A percentile compares a stretch with the other conserved stretches of the same genome.
phyloP scores from a whole-genome alignment of 1,140 invertebrate genomes.

The Drosophila pseudoobscura region DNA sequence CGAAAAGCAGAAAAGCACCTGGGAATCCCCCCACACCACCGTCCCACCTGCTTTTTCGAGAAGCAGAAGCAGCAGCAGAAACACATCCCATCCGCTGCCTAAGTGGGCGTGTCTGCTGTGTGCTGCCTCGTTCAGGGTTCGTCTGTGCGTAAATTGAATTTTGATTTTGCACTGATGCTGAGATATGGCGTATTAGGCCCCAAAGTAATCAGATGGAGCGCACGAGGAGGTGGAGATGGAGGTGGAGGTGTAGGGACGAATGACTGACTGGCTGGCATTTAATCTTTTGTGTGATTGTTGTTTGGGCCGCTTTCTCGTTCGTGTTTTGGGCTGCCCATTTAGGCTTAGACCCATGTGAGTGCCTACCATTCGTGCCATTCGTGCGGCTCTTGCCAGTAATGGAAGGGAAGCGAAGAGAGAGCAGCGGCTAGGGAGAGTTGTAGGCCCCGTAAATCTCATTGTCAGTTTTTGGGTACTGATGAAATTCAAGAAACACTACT shows the following conservation, averaged over 20 bases:
- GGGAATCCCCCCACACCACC: constrained; percentile 12
- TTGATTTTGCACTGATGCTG: constrained; percentile 81
- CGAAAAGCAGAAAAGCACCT: constrained; percentile 47
- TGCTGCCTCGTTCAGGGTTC: constrained; percentile 21
- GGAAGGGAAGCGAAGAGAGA: not conserved
- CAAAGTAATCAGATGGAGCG: constrained; percentile 71
- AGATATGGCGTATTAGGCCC: constrained; percentile 80
- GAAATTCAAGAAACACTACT: constrained; percentile 46
- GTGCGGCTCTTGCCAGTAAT: constrained; percentile 17
- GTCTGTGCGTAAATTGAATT: constrained; percentile 80
- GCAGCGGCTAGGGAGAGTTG: not conserved
- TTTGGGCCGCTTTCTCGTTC: constrained; percentile 62
- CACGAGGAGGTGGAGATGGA: not conserved
- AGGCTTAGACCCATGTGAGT: constrained; percentile 70
- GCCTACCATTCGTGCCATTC: constrained; percentile 26
- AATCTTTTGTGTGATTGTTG: constrained; percentile 74
- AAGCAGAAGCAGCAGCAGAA: constrained; percentile 15
- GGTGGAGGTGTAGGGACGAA: not conserved
- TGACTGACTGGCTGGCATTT: constrained; percentile 59
- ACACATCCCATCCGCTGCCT: constrained; percentile 6
- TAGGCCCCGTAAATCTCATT: constrained; percentile 35
- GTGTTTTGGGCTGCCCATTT: constrained; percentile 78
- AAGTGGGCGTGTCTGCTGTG: constrained; percentile 45
- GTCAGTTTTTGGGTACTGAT: constrained; percentile 36
- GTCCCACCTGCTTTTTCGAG: not conserved